Evolutionary conservation across 1,140 invertebrate genomes (phyloP).

Genomic region (Anagrus nilaparvatae): DNA sequence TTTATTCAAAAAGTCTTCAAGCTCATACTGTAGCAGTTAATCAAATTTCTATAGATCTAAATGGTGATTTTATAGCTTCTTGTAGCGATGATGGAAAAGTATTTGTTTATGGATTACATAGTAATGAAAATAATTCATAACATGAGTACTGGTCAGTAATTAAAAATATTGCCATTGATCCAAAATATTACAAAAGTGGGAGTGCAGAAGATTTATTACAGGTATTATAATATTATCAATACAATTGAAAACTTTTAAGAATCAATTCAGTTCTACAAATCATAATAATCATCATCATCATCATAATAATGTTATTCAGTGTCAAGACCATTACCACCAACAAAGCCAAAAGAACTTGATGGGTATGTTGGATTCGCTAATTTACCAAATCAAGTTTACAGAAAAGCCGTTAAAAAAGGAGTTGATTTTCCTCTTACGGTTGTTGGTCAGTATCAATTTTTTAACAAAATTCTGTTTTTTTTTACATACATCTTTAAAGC

Average conservation of each 20-base stretch:
- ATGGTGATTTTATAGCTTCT: constrained; percentile 85
- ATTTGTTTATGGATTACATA: constrained; percentile 70
- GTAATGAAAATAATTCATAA: constrained; percentile 68
- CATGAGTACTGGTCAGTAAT: constrained; percentile 72
- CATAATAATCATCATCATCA: too few species aligned
- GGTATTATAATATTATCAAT: constrained; percentile 43
- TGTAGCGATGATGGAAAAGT: constrained; percentile 93
- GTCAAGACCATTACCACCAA: constrained; percentile 32
- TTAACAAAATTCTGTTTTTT: too few species aligned
- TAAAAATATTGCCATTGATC: constrained; percentile 83
- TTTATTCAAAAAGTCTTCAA: constrained; percentile 56
- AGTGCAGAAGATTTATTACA: constrained; percentile 72
- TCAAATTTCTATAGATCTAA: constrained; percentile 85
- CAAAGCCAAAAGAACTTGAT: constrained; percentile 76
- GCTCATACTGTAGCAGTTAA: constrained; percentile 84
- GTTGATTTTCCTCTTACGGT: constrained; percentile 99
- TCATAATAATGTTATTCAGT: constrained; percentile 33
- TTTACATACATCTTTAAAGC: too few species aligned
- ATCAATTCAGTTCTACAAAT: constrained; percentile 24
- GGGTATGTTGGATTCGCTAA: constrained; percentile 91
- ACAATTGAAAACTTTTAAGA: too few species aligned
- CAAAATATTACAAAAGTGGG: constrained; percentile 67
- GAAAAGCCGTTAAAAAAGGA: constrained; percentile 98
- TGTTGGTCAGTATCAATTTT: constrained; percentile 74
- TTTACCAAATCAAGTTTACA: constrained; percentile 96